Percentiles rank a stretch among this genome's conserved stretches.
phyloP scores from a whole-genome alignment of 1,140 invertebrate species.

The Heliothis subflexa region DNA sequence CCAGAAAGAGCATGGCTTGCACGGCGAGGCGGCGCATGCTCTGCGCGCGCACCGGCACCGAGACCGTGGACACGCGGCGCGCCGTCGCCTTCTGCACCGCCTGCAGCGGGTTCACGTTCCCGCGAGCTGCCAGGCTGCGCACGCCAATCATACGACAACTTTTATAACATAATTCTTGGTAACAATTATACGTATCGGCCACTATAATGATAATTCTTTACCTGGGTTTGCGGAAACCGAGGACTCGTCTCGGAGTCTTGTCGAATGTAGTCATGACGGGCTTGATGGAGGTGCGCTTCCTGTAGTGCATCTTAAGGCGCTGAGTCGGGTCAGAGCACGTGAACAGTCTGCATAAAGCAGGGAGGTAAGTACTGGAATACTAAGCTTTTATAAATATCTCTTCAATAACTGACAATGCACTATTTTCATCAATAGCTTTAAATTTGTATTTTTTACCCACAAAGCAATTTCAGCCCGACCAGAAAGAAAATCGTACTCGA shows the following conservation, averaged over 20 bases:
- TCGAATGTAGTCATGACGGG: background rate
- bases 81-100: slow-evolving; percentile 71
- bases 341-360: slow-evolving; percentile 69
- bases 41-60: slow-evolving; percentile 62
- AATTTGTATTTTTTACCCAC: too few species aligned
- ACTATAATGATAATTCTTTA: background rate
- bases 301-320: slow-evolving; percentile 80
- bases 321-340: slow-evolving; percentile 83
- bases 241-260: background rate
- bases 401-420: too few species aligned
- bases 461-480: too few species aligned
- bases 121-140: slow-evolving; percentile 53
- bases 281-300: slow-evolving; percentile 59
- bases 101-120: slow-evolving; percentile 52
- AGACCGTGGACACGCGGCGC: slow-evolving; percentile 69
- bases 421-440: too few species aligned
- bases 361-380: too few species aligned
- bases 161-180: too few species aligned
- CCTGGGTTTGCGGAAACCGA: background rate
- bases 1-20: slow-evolving; percentile 87
- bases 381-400: too few species aligned
- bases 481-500: too few species aligned
- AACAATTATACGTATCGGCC: too few species aligned
- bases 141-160: too few species aligned
- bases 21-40: slow-evolving; percentile 81